A percentile compares a stretch with the other conserved stretches of the same genome.
phyloP scores from a whole-genome alignment of 2,888 invertebrate species.

The Tryphoninae sp. region DNA sequence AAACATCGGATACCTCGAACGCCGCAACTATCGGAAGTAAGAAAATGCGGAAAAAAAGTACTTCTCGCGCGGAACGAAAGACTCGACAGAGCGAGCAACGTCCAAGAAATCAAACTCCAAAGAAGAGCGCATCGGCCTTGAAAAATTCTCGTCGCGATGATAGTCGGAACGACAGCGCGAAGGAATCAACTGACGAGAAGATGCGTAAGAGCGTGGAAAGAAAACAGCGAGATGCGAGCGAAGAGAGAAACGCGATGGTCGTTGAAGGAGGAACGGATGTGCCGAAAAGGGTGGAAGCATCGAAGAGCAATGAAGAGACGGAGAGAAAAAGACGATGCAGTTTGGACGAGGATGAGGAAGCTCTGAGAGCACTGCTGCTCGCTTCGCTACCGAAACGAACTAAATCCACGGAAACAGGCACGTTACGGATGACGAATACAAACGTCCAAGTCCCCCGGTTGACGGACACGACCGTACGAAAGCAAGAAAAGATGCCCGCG shows the following conservation, averaged over 20 bases:
- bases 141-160: conserved; percentile 2
- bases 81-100: conserved; percentile 10
- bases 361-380: conserved; percentile 74
- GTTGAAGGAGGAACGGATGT: conserved; percentile 8
- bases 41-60: conserved; percentile 29
- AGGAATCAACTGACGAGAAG: neutral
- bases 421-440: conserved; percentile 28
- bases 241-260: neutral
- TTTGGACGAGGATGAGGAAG: conserved; percentile 78
- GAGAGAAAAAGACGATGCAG: conserved; percentile 71
- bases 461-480: conserved; percentile 28
- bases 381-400: conserved; percentile 76
- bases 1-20: conserved; percentile 10
- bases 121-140: neutral
- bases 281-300: conserved; percentile 4
- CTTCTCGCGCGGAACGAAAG: conserved; percentile 19
- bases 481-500: conserved; percentile 20
- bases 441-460: conserved; percentile 12
- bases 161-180: neutral
- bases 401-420: conserved; percentile 40
- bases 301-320: conserved; percentile 12
- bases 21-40: conserved; percentile 23
- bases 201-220: neutral
- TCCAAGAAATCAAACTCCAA: conserved; percentile 5
- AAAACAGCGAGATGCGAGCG: neutral